phyloP scores from a whole-genome alignment of 2,797 vertebrate species.

The Lateolabrax maculatus region DNA sequence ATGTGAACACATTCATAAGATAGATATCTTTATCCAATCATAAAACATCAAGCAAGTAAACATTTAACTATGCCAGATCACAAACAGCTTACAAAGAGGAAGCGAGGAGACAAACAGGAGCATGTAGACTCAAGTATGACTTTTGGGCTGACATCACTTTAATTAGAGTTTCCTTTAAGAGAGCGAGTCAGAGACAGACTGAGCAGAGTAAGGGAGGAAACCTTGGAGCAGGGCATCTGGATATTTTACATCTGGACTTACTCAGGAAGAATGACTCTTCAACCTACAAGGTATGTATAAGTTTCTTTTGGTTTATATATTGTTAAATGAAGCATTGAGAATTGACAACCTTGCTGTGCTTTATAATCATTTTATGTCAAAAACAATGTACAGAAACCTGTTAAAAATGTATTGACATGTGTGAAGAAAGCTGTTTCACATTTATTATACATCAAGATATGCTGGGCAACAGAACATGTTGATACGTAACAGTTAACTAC shows the following conservation, averaged over 20 bases:
- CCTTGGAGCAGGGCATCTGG: constrained; percentile 47
- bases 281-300: constrained; percentile 72
- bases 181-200: constrained; percentile 49
- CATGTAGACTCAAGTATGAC: constrained; percentile 24
- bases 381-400: neutral
- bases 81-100: neutral
- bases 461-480: neutral
- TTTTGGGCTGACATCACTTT: constrained; percentile 72
- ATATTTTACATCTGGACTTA: constrained; percentile 65
- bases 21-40: neutral
- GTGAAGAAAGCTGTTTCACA: neutral
- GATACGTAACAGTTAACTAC: neutral
- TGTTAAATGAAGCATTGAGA: neutral
- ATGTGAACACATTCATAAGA: neutral
- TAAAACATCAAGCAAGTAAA: neutral
- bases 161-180: constrained; percentile 67
- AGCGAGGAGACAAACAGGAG: neutral
- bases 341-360: neutral
- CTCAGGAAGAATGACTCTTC: constrained; percentile 61
- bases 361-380: neutral
- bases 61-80: neutral
- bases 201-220: constrained; percentile 37
- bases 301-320: neutral
- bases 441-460: neutral
- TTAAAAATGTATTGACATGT: neutral